Base-by-base conservation (phyloP, 2,113 vertebrate genomes). In the Anoura caudifer region DNA sequence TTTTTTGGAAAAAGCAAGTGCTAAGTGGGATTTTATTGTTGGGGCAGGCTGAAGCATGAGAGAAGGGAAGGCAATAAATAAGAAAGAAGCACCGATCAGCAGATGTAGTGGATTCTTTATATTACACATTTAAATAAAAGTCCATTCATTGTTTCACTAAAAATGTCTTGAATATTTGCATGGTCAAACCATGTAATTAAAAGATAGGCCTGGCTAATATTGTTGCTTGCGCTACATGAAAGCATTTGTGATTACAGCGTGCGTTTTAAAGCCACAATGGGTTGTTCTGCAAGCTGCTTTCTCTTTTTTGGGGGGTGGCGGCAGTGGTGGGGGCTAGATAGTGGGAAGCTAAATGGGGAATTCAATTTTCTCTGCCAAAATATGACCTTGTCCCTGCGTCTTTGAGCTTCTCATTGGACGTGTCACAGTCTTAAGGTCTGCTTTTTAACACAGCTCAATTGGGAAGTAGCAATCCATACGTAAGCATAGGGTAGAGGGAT, bases 1-100 rank as follows among this genome's bases (percentile, higher is more conserved):
- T 90, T 87, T 97, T 96, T 97, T 95, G 54, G 92, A 90, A 98
- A 97, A 98, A 98, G 77, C 63, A 67, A 97, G 38, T 87, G 86
- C 97, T 98, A 98, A 97, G 93, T 92, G 97, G 87, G 97, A 61
- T 97, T 98, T 98, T 94, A 93, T 96, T 97, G 96, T 96, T 95
- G 95, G 97, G 97, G 95, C 95, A 96, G 54, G 96, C 86, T 9
- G 61, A 85, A 95, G 82, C 50, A 73, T n/a, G 61, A 80, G 92
- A 96, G 87, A 90, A 77, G 67, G 95, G 72, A 65, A 87, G 87
- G 75, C n/a, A 85, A 90, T 89, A 98, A 97, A 95, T 95, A 96
- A 96, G 91, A 95, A 90, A 80, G 70, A 79, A 93, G 28, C 80
- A 7, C 33, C 1, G n/a, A 52, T 93, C 93, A 96, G 97, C 97